phyloP scores from a whole-genome alignment of 2,888 invertebrate genomes.

The Diarsia mendica region DNA sequence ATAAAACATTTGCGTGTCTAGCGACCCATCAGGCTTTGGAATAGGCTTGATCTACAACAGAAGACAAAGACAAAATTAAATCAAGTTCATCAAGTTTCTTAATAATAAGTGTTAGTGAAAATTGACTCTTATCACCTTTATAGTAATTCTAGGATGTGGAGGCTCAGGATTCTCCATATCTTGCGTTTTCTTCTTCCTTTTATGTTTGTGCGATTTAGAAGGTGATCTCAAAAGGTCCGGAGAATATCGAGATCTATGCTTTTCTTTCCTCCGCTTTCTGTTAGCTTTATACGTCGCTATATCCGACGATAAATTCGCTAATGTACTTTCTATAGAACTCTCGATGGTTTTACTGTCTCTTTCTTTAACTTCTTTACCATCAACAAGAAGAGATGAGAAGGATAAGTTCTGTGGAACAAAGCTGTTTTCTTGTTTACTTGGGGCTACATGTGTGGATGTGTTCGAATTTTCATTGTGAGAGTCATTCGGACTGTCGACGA shows the following conservation, averaged over 20 bases:
- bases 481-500: conserved; percentile 88
- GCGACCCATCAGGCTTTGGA: conserved; percentile 94
- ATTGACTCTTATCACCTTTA: conserved; percentile 90
- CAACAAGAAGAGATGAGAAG: conserved; percentile 86
- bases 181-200: conserved; percentile 94
- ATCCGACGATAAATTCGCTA: conserved; percentile 87
- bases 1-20: conserved; percentile 94
- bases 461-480: conserved; percentile 89
- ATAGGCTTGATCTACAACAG: conserved; percentile 93
- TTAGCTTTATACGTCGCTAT: conserved; percentile 91
- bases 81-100: neutral
- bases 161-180: conserved; percentile 90
- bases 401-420: conserved; percentile 84
- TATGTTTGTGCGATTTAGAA: conserved; percentile 94
- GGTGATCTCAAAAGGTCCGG: conserved; percentile 92
- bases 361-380: conserved; percentile 83
- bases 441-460: conserved; percentile 79
- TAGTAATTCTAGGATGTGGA: conserved; percentile 94
- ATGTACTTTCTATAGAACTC: conserved; percentile 86
- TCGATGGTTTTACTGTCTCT: conserved; percentile 86
- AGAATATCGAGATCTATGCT: conserved; percentile 93
- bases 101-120: neutral
- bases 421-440: conserved; percentile 73
- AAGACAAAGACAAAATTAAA: neutral
- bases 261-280: conserved; percentile 93